These are phyloP conservation scores for Eugnorisma glareosa DNA, from an alignment of 2,888 invertebrate species.

Conservation along the genomic window DNA sequence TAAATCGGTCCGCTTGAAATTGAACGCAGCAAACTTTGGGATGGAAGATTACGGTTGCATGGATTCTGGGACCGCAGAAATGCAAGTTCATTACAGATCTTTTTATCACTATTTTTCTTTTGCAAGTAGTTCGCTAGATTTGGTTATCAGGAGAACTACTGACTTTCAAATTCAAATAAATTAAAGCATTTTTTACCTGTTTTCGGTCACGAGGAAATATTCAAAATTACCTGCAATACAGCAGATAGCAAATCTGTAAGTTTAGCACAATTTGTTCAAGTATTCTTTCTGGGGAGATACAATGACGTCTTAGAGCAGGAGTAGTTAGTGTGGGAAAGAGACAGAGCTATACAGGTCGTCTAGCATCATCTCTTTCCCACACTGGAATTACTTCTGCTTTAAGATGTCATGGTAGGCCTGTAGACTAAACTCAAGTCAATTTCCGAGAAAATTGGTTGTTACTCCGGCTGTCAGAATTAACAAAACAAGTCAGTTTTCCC, in stretches of 20 bases:
- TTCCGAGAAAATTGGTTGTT: neutral
- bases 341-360: too few relatives aligned
- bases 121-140: neutral
- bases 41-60: slow-evolving; percentile 32
- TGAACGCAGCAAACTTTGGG: slow-evolving; percentile 46
- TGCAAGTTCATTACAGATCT: slow-evolving; percentile 17
- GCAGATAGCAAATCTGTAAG: neutral
- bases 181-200: neutral
- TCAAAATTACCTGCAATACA: neutral
- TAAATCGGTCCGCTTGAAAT: slow-evolving; percentile 50
- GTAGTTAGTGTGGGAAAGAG: too few relatives aligned
- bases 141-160: neutral
- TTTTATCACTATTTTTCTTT: neutral
- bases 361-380: too few relatives aligned
- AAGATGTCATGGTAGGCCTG: too few relatives aligned
- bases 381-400: too few relatives aligned
- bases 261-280: neutral
- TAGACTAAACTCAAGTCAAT: neutral
- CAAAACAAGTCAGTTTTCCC: neutral
- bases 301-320: too few relatives aligned
- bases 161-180: neutral
- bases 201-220: neutral
- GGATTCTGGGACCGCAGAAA: slow-evolving; percentile 22
- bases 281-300: neutral
- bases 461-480: neutral